Percentiles rank a stretch among this genome's conserved stretches.
Evolutionary conservation across 2,113 vertebrate genomes (phyloP).

Genomic region (Campylorhamphus procurvoides): DNA sequence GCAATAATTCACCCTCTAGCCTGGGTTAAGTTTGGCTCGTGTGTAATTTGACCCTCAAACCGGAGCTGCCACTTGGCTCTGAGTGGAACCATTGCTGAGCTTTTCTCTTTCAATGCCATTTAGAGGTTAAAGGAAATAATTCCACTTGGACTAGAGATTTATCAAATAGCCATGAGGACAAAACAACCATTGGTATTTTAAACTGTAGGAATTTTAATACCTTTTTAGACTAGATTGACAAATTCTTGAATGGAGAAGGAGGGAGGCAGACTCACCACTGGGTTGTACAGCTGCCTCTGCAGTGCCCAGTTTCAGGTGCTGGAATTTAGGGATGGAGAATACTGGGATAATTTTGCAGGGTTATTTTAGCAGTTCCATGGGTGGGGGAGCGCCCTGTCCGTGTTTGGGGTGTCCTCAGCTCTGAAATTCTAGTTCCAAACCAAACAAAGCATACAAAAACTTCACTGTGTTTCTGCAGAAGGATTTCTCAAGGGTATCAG

Average conservation of each 20-base stretch:
- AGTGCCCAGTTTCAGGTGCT: background rate
- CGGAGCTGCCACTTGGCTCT: background rate
- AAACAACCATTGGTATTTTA: background rate
- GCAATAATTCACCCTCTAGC: background rate
- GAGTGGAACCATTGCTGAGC: background rate
- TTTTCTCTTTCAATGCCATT: background rate
- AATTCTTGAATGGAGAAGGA: background rate
- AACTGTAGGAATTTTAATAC: background rate
- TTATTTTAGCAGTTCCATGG: background rate
- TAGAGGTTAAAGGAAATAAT: background rate
- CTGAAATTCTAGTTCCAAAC: slow-evolving; percentile 54
- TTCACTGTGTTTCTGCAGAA: slow-evolving; percentile 73
- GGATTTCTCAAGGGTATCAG: slow-evolving; percentile 64
- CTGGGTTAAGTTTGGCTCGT: background rate
- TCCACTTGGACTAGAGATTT: background rate
- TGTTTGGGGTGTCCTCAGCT: slow-evolving; percentile 58
- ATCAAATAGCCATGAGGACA: background rate
- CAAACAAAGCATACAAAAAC: background rate
- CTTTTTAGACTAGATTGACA: background rate
- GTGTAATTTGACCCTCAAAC: background rate
- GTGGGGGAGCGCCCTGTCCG: slow-evolving; percentile 8
- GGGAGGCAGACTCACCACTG: background rate
- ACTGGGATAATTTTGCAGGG: background rate
- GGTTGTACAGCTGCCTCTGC: background rate
- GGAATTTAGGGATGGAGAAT: background rate